phyloP scores from a whole-genome alignment of 92 coral and sea anemone genomes.

The Umimayanthus chanpuru region DNA sequence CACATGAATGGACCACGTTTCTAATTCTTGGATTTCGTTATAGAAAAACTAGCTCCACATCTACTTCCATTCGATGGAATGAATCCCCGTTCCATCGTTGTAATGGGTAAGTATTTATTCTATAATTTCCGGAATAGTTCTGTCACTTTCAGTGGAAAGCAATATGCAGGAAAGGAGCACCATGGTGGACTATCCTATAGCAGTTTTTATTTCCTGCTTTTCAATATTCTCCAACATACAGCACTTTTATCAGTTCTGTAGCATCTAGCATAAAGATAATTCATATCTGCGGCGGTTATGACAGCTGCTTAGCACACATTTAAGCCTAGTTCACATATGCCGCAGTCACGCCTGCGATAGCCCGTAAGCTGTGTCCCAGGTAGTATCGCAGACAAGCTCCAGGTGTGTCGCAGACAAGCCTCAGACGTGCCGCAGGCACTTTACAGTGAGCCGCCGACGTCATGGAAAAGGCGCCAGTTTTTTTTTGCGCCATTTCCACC shows the following conservation, averaged over 20 bases:
- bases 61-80: conserved; percentile 12
- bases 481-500: conserved; percentile 22
- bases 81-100: conserved; percentile 9
- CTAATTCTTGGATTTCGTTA: neutral
- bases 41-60: conserved; percentile 1
- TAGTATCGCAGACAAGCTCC: neutral
- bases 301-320: neutral
- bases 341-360: neutral
- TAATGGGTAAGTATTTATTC: neutral
- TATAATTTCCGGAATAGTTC: neutral
- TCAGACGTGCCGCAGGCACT: conserved; percentile 2
- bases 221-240: neutral
- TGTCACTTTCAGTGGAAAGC: neutral
- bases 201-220: neutral
- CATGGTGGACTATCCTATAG: neutral
- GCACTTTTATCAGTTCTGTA: neutral
- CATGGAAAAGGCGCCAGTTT: conserved; percentile 14
- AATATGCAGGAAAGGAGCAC: conserved; percentile 2
- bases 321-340: neutral
- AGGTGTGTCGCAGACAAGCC: conserved; percentile 22
- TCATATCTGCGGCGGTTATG: neutral
- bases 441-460: conserved; percentile 3
- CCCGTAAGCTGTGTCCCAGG: neutral
- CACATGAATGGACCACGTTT: neutral
- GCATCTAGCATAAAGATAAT: neutral